Evolutionary conservation across 2,888 invertebrate species (phyloP).

Genomic region (Archaeoteleia sp.): DNA sequence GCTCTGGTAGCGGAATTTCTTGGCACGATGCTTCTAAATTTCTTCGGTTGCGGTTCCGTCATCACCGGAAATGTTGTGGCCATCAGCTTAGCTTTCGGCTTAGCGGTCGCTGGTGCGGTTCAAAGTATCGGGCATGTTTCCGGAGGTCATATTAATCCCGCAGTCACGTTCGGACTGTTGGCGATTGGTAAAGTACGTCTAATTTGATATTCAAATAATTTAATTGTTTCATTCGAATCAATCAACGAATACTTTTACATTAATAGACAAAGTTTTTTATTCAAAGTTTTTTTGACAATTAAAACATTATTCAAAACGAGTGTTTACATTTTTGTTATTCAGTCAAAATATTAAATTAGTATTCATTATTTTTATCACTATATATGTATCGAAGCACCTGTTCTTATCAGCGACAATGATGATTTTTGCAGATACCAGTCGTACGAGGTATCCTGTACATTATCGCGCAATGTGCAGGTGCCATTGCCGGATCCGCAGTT

Average conservation of each 20-base stretch:
- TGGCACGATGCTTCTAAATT: conserved; percentile 89
- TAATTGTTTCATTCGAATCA: too few species aligned
- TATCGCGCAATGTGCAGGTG: conserved; percentile 88
- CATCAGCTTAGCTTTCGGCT: conserved; percentile 89
- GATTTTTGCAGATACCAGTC: conserved; percentile 79
- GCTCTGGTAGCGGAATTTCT: conserved; percentile 91
- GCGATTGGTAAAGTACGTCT: conserved; percentile 82
- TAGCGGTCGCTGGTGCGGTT: conserved; percentile 88
- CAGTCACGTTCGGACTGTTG: conserved; percentile 89
- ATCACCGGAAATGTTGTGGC: conserved; percentile 79
- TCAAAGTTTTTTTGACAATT: too few species aligned
- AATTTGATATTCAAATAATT: too few species aligned
- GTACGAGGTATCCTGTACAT: conserved; percentile 87
- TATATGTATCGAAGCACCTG: too few species aligned
- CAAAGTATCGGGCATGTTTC: conserved; percentile 91
- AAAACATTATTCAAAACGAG: too few species aligned
- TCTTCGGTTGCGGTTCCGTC: conserved; percentile 90
- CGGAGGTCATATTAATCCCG: conserved; percentile 95
- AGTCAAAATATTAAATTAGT: too few species aligned
- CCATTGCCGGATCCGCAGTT: conserved; percentile 86
- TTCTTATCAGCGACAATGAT: too few species aligned
- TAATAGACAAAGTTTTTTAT: too few species aligned
- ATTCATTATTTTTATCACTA: background rate
- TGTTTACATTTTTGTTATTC: too few species aligned
- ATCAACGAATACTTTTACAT: too few species aligned